A percentile compares a stretch with the other conserved stretches of the same genome.
These are phyloP conservation scores for Ictalurus punctatus DNA, from an alignment of 2,113 vertebrate species.

Conservation along the genomic window DNA sequence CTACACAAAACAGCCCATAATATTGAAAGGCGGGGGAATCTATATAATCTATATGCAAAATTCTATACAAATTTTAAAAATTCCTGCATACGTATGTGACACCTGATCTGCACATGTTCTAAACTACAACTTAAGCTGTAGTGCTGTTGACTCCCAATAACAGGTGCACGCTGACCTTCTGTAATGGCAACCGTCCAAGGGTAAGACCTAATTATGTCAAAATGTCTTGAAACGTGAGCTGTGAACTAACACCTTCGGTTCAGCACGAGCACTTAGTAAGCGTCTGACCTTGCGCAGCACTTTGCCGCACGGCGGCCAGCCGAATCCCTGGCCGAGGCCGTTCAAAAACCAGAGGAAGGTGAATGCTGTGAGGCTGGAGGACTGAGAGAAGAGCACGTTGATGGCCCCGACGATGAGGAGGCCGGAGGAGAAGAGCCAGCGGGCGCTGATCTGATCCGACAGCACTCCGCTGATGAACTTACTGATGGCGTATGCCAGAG, in stretches of 20 bases:
- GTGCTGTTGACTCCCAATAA: constrained; percentile 20
- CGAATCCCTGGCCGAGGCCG: constrained; percentile 92
- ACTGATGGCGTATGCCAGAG: constrained; percentile 93
- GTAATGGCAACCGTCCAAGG: constrained; percentile 22
- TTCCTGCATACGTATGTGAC: neutral
- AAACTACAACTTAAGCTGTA: neutral
- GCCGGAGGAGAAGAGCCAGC: constrained; percentile 92
- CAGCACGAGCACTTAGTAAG: neutral
- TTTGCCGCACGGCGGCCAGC: constrained; percentile 96
- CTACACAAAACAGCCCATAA: neutral
- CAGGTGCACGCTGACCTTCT: constrained; percentile 40
- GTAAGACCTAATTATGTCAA: neutral
- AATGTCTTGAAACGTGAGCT: neutral
- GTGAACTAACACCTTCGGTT: neutral
- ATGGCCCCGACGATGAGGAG: constrained; percentile 89
- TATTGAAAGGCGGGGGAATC: neutral
- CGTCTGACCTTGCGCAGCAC: constrained; percentile 85
- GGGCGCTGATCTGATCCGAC: constrained; percentile 89
- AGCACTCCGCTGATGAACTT: constrained; percentile 96
- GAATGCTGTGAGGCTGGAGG: constrained; percentile 81
- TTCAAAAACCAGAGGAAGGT: constrained; percentile 94
- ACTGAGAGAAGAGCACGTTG: constrained; percentile 89
- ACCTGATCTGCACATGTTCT: neutral
- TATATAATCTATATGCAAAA: neutral
- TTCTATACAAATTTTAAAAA: neutral